Base-by-base conservation (phyloP, 2,888 invertebrate genomes). In the Calliopum simillimum region DNA sequence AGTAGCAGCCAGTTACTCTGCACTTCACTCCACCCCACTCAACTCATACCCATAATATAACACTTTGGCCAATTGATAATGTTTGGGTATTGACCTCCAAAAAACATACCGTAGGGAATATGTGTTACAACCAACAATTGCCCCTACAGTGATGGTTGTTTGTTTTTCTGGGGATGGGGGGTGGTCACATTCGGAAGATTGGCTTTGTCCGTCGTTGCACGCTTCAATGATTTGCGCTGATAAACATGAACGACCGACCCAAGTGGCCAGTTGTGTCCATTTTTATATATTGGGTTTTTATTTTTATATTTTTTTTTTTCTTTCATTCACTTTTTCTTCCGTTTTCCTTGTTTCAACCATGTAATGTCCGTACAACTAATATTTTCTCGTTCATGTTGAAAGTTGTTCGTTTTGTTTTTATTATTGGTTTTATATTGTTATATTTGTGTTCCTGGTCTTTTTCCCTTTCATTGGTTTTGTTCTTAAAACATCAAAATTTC, bases 191-290 rank as follows among this genome's bases (percentile, higher is more conserved):
- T 8, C 33, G 33, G 8, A 33, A 33, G 33, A 33, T 33, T 33
- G 33, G 33, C 33, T 33, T 33, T 33, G 33, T 5, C 2, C 14
- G 21, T 55, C 23, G 3, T 14, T 16, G 59, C 59, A 41, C 41
- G 41, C 59, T 59, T 59, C 59, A 19, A 19, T 43, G 59, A 59
- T 41, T 41, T 41, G 43, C 59, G 59, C 41, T 41, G 59, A 59
- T 43, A 59, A 59, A 59, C 59, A 59, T 59, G 43, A 19, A 41
- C 43, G 59, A 33, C 41, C 43, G 59, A 33, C 41, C 41, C 59
- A 59, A 59, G 59, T 43, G 59, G 59, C 41, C 59, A 59, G 59
- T 41, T 33, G 59, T 59, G 59, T 59, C 59, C 59, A 16, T 59
- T 59, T 59, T 41, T 43, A 59, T 59, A 59, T 41, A 59, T 59